Percentiles rank a stretch among this genome's conserved stretches.
These are phyloP conservation scores for Oscheius onirici DNA, from an alignment of 2,888 invertebrate genomes.

Conservation along the genomic window DNA sequence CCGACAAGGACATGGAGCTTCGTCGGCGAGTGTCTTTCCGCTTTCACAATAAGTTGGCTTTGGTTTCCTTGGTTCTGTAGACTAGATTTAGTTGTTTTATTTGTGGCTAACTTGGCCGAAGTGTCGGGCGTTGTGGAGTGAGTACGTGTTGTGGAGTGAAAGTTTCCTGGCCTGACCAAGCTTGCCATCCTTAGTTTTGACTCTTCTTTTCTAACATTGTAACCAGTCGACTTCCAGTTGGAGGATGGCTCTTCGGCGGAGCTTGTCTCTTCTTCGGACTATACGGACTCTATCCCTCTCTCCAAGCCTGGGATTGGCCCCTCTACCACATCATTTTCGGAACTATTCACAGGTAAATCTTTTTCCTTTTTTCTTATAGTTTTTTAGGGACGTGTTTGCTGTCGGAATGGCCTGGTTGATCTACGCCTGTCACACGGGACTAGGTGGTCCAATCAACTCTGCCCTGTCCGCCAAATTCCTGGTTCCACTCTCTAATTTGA, in stretches of 20 bases:
- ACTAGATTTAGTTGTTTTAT: not conserved
- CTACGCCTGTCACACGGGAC: slow-evolving; percentile 71
- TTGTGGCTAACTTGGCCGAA: not conserved
- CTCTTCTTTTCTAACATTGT: not conserved
- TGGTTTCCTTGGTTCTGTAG: slow-evolving; percentile 13
- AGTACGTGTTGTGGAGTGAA: too few species aligned
- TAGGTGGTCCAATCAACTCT: slow-evolving; percentile 69
- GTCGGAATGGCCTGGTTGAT: slow-evolving; percentile 70
- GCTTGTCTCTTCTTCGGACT: slow-evolving; percentile 61
- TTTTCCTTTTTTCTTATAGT: not conserved
- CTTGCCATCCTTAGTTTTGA: not conserved
- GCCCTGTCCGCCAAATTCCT: slow-evolving; percentile 63
- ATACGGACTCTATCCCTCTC: slow-evolving; percentile 69
- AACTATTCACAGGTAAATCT: slow-evolving; percentile 53
- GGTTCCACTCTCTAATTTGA: slow-evolving; percentile 69
- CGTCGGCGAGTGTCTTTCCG: slow-evolving; percentile 35
- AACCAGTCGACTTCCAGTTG: slow-evolving; percentile 32
- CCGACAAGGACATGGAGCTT: slow-evolving; percentile 36
- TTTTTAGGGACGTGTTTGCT: slow-evolving; percentile 68
- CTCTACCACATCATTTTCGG: slow-evolving; percentile 70
- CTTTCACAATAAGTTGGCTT: slow-evolving; percentile 18
- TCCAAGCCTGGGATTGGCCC: slow-evolving; percentile 70
- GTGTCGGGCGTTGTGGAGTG: too few species aligned
- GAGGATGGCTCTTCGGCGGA: slow-evolving; percentile 57
- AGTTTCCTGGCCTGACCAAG: not conserved